Percentiles rank a stretch among this genome's conserved stretches.
phyloP scores from a whole-genome alignment of 2,113 vertebrate species.

The Campylorhamphus procurvoides region DNA sequence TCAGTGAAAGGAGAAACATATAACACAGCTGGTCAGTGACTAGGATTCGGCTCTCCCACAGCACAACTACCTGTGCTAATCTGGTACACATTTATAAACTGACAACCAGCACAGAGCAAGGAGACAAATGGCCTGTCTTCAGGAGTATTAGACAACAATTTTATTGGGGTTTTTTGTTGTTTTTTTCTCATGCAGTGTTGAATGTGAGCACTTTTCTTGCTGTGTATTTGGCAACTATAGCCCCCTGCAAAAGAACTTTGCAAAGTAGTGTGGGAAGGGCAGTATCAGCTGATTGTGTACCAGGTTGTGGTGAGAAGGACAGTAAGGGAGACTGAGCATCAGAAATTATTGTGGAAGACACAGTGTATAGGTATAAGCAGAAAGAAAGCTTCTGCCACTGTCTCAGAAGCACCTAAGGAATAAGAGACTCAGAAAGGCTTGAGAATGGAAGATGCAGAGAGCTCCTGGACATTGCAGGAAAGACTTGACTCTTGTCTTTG shows the following conservation, averaged over 20 bases:
- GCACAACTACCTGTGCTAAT: neutral
- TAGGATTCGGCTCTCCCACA: neutral
- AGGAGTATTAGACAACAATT: neutral
- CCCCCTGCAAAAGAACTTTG: neutral
- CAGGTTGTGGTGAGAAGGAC: neutral
- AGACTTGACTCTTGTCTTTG: neutral
- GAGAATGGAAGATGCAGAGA: neutral
- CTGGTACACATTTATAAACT: neutral
- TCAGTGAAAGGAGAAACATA: neutral
- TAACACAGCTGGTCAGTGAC: neutral
- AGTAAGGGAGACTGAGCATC: neutral
- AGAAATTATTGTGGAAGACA: neutral
- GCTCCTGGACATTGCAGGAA: neutral
- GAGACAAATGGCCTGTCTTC: neutral
- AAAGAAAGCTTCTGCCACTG: neutral
- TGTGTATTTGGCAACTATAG: neutral
- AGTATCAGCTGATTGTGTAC: neutral
- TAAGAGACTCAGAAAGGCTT: neutral
- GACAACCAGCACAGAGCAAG: neutral
- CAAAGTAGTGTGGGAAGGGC: neutral
- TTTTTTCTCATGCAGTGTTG: neutral
- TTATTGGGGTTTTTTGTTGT: rapidly evolving
- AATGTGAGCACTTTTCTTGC: neutral
- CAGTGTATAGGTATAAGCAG: neutral
- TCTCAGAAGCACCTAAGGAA: neutral